phyloP scores from a whole-genome alignment of 2,113 vertebrate genomes.

The Protobothrops mucrosquamatus region DNA sequence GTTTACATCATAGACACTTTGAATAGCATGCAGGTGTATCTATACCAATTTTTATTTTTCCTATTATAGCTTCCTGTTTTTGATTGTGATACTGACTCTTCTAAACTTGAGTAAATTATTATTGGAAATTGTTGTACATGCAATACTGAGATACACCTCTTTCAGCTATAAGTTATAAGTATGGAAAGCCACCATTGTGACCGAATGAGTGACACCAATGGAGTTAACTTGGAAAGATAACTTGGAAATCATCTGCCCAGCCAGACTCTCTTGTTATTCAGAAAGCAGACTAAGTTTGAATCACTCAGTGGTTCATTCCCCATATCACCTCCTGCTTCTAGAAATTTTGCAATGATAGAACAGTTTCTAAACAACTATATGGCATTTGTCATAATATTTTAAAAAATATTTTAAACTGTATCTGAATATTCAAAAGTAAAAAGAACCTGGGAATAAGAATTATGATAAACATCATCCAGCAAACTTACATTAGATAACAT shows the following conservation, averaged over 20 bases:
- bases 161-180: not conserved
- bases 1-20: not conserved
- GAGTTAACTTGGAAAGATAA: not conserved
- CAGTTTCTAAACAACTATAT: not conserved
- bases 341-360: not conserved
- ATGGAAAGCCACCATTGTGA: not conserved
- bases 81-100: not conserved
- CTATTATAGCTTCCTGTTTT: not conserved
- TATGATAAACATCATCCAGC: not conserved
- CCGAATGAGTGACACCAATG: not conserved
- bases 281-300: not conserved
- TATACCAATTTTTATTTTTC: not conserved
- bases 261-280: not conserved
- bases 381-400: not conserved
- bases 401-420: not conserved
- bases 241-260: not conserved
- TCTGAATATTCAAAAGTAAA: not conserved
- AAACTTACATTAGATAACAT: not conserved
- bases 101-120: not conserved
- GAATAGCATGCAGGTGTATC: not conserved
- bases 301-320: not conserved
- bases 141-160: not conserved
- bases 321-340: not conserved
- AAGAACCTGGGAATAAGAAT: not conserved
- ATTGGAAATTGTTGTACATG: not conserved